Evolutionary conservation across 2,797 vertebrate species (phyloP).

Genomic region (Sebastiscus tertius): DNA sequence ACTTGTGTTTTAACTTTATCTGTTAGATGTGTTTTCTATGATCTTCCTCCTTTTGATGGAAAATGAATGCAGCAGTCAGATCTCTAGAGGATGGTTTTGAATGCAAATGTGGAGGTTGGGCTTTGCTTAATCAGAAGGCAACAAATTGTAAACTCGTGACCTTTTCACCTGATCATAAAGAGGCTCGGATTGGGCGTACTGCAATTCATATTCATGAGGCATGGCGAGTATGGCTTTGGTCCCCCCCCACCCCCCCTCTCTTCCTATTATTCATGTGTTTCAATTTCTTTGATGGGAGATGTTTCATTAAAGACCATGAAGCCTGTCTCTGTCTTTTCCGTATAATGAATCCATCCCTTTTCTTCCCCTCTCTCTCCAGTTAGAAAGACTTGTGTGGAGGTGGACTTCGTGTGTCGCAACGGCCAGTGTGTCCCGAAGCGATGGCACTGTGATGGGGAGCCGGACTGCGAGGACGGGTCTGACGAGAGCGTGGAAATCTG

Average conservation of each 20-base stretch:
- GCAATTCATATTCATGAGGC: conserved; percentile 10
- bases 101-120: neutral
- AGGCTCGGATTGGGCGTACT: neutral
- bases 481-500: conserved; percentile 93
- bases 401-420: conserved; percentile 92
- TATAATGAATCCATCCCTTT: neutral
- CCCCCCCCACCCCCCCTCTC: too few species aligned
- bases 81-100: neutral
- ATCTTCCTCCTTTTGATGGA: neutral
- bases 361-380: conserved; percentile 75
- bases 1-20: neutral
- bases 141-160: neutral
- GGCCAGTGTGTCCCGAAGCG: conserved; percentile 95
- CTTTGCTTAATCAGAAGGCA: neutral
- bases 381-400: conserved; percentile 89
- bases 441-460: conserved; percentile 97
- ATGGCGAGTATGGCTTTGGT: neutral
- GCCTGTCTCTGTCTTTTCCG: neutral
- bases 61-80: neutral
- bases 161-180: neutral
- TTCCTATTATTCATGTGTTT: neutral
- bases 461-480: conserved; percentile 95
- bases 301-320: conserved; percentile 1
- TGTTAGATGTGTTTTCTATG: neutral
- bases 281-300: neutral